Evolutionary conservation across 2,797 vertebrate species (phyloP).

Genomic region (Molossus alvarezi): DNA sequence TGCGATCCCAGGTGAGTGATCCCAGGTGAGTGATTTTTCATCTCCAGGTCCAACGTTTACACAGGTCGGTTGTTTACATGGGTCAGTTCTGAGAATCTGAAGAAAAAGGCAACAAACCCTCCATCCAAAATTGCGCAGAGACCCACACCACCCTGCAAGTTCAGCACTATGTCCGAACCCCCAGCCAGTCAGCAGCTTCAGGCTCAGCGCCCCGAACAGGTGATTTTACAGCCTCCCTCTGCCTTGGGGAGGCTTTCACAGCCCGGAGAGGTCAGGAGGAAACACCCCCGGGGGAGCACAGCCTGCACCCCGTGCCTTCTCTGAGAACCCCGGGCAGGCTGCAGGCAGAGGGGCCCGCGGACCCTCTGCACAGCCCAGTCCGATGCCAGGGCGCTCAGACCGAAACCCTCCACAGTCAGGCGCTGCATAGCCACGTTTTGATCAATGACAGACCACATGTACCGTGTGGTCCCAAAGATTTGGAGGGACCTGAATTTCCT

Average conservation of each 20-base stretch:
- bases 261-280: background rate
- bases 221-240: background rate
- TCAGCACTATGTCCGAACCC: background rate
- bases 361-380: slow-evolving; percentile 66
- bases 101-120: background rate
- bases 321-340: slow-evolving; percentile 28
- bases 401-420: background rate
- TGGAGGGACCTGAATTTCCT: background rate
- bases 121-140: background rate
- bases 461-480: background rate
- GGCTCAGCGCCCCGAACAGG: background rate
- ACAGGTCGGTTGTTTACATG: background rate
- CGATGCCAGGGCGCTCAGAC: slow-evolving; percentile 65
- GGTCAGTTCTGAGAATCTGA: background rate
- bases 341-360: slow-evolving; percentile 65
- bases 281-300: fast-evolving
- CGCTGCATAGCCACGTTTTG: fast-evolving
- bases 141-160: fast-evolving
- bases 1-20: background rate
- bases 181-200: background rate
- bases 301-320: background rate
- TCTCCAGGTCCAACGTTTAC: background rate
- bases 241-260: background rate
- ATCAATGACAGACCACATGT: background rate
- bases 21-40: background rate